Percentiles rank a stretch among this genome's conserved stretches.
These are phyloP conservation scores for Synodontis membranacea DNA, from an alignment of 2,113 vertebrate species.

Conservation along the genomic window DNA sequence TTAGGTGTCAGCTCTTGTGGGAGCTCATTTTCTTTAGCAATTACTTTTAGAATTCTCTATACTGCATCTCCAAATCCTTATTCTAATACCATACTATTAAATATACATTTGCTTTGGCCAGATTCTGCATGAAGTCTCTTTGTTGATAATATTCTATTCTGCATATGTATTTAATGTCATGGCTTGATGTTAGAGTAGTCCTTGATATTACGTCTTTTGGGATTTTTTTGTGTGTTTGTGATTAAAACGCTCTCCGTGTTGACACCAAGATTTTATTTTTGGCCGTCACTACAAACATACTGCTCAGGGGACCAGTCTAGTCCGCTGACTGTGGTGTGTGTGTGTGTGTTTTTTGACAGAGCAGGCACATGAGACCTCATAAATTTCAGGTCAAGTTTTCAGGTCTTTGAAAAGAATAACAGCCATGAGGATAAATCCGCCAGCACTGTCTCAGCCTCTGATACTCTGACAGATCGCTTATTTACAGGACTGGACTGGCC, in stretches of 20 bases:
- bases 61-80: neutral
- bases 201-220: neutral
- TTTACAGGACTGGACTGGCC: constrained; percentile 36
- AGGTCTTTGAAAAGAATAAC: constrained; percentile 41
- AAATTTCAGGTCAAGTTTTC: constrained; percentile 40
- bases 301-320: constrained; percentile 19
- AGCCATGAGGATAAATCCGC: constrained; percentile 30
- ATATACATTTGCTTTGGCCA: neutral
- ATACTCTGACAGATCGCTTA: constrained; percentile 39
- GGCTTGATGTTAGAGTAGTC: neutral
- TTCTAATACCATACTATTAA: neutral
- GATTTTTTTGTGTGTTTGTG: neutral
- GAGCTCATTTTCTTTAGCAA: neutral
- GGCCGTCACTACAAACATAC: constrained; percentile 12
- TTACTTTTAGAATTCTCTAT: neutral
- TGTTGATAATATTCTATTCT: neutral
- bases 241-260: neutral
- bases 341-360: constrained; percentile 27
- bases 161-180: neutral
- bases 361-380: neutral
- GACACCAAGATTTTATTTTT: constrained; percentile 6
- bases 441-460: constrained; percentile 9
- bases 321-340: constrained; percentile 13
- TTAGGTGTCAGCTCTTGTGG: too few relatives aligned
- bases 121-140: neutral